A percentile compares a stretch with the other conserved stretches of the same genome.
phyloP scores from a whole-genome alignment of 2,888 invertebrate genomes.

The Nasonia oneida region DNA sequence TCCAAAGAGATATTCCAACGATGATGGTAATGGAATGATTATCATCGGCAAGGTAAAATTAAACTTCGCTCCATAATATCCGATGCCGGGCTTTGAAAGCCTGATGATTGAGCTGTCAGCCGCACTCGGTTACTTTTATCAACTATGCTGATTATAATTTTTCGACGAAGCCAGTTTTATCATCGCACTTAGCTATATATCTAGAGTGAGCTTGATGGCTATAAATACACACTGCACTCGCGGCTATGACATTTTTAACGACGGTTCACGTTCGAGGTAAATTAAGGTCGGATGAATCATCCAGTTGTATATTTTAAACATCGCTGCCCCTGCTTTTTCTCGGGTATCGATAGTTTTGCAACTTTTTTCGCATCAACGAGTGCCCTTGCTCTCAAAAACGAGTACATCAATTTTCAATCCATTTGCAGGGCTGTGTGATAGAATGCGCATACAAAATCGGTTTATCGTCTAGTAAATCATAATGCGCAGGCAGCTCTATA shows the following conservation, averaged over 20 bases:
- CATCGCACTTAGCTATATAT: too few relatives aligned
- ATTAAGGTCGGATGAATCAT: background rate
- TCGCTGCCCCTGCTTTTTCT: background rate
- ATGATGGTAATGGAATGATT: background rate
- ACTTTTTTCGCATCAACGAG: background rate
- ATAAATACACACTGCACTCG: too few relatives aligned
- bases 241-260: background rate
- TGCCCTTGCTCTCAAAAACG: too few relatives aligned
- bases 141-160: constrained; percentile 36
- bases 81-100: background rate
- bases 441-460: too few relatives aligned
- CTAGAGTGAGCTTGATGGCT: too few relatives aligned
- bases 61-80: constrained; percentile 6
- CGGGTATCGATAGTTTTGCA: background rate
- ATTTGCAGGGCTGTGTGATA: too few relatives aligned
- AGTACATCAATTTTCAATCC: too few relatives aligned
- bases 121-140: constrained; percentile 18
- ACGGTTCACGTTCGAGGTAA: background rate
- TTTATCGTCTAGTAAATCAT: background rate
- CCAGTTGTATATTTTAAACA: background rate
- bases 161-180: background rate
- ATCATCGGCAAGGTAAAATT: background rate
- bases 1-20: background rate
- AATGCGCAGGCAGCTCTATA: background rate
- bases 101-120: constrained; percentile 49